Evolutionary conservation across 2,113 vertebrate species (phyloP).

Genomic region (Tragulus kanchil): DNA sequence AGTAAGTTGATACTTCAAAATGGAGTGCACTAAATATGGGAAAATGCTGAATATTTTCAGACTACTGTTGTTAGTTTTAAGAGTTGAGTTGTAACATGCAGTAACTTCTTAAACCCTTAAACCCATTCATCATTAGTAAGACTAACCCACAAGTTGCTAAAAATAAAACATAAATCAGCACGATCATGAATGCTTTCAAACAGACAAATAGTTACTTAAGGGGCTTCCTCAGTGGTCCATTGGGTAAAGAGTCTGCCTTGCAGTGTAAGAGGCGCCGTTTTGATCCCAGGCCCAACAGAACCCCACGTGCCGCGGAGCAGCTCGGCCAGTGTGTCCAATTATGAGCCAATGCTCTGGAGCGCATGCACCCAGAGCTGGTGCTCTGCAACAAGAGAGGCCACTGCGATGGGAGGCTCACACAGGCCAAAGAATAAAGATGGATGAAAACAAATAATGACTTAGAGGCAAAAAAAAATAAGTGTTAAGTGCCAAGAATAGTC

Average conservation of each 20-base stretch:
- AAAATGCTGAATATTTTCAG: neutral
- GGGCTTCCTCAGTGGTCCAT: neutral
- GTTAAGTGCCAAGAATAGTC: neutral
- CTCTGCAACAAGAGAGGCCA: too few species aligned
- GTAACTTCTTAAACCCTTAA: neutral
- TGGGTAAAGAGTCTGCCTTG: too few species aligned
- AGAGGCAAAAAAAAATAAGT: neutral
- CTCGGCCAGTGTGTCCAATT: too few species aligned
- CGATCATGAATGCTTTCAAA: slow-evolving; percentile 8
- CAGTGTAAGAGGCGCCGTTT: too few species aligned
- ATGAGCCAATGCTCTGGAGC: too few species aligned
- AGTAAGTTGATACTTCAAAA: neutral
- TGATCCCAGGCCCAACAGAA: too few species aligned
- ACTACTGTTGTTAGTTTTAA: slow-evolving; percentile 10
- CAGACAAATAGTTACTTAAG: neutral
- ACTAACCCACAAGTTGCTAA: neutral
- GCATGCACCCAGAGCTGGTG: too few species aligned
- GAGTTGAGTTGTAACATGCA: neutral
- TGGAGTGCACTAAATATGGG: slow-evolving; percentile 19
- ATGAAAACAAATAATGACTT: too few species aligned
- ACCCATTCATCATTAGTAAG: neutral
- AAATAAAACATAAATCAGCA: slow-evolving; percentile 30
- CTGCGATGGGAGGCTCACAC: too few species aligned
- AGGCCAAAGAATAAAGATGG: too few species aligned
- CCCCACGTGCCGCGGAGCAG: too few species aligned